Evolutionary conservation across 2,113 vertebrate genomes (phyloP), one percentile per base, ranked within the genome.

Genomic region (Edolisoma coerulescens): DNA sequence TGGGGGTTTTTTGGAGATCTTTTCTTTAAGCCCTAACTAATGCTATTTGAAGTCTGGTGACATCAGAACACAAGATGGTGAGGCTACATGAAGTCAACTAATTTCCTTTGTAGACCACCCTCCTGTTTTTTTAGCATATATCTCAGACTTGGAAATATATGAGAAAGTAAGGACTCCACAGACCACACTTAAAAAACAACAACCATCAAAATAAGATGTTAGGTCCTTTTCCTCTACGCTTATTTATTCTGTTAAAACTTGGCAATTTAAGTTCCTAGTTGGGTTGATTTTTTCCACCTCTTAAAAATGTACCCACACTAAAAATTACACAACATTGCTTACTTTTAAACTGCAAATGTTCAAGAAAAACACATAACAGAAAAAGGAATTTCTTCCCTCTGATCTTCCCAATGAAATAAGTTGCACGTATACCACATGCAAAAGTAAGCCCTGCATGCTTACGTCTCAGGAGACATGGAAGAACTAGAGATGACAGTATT

Each of bases 271-370:
- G 84, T 92, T 85, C 42, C 41, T 87, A 93, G 41, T 53, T 60
- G 30, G 32, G 65, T 87, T 89, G 24, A 64, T 70, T 74, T 95
- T 85, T 84, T 50, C 50, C 33, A 87, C 39, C 60, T 91, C 57
- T 84, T 82, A 94, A 80, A 96, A 94, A 87, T 63, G 76, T 59
- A 86, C 57, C 42, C 70, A 77, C 90, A 95, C 64, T 81, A 92
- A 92, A 96, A 95, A 90, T 60, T 71, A 78, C 16, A 28, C 44
- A 93, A 91, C 44, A 80, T 84, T 88, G 56, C 65, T 96, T 96
- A 90, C 54, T 97, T 96, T 94, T 88, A 90, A 97, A 93, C 91
- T 94, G 67, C 50, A 97, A 95, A 97, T 79, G 7, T 50, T 92
- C 57, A 64, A 69, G 83, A 79, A 90, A 79, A 95, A 93, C 70